Evolutionary conservation across 2,888 invertebrate genomes (phyloP).

Genomic region (Prosapia bicincta): DNA sequence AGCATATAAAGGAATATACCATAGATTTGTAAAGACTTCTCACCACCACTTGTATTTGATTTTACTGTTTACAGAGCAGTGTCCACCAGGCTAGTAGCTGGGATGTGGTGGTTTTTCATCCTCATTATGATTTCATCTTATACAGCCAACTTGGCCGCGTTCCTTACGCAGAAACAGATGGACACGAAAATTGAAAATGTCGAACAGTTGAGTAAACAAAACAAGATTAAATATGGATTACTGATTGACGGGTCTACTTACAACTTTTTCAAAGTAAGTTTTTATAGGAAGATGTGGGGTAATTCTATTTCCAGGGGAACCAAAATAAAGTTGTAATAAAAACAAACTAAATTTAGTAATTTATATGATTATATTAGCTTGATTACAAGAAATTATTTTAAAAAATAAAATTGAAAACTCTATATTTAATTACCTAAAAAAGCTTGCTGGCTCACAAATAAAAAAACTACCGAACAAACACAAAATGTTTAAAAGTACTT

Average conservation of each 20-base stretch:
- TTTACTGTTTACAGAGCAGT: constrained; percentile 71
- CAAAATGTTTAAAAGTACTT: no score
- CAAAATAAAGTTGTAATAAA: no score
- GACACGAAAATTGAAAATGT: constrained; percentile 86
- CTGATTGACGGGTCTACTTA: constrained; percentile 84
- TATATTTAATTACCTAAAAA: no score
- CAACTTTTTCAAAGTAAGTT: constrained; percentile 80
- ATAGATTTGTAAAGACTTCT: no score
- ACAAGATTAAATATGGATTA: constrained; percentile 95
- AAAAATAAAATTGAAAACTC: no score
- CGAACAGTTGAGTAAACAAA: constrained; percentile 89
- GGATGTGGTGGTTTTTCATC: constrained; percentile 93
- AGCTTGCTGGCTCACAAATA: no score
- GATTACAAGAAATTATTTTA: no score
- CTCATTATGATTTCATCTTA: constrained; percentile 90
- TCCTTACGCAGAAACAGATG: constrained; percentile 86
- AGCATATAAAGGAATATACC: no score
- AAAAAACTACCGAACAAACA: no score
- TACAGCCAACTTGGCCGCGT: constrained; percentile 92
- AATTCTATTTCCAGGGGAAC: background rate
- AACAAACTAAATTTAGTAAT: no score
- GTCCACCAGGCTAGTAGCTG: constrained; percentile 83
- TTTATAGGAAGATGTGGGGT: background rate
- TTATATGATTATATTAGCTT: no score
- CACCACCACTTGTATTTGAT: no score